Evolutionary conservation across 2,797 vertebrate species (phyloP).

Genomic region (Chaenodraco wilsoni): DNA sequence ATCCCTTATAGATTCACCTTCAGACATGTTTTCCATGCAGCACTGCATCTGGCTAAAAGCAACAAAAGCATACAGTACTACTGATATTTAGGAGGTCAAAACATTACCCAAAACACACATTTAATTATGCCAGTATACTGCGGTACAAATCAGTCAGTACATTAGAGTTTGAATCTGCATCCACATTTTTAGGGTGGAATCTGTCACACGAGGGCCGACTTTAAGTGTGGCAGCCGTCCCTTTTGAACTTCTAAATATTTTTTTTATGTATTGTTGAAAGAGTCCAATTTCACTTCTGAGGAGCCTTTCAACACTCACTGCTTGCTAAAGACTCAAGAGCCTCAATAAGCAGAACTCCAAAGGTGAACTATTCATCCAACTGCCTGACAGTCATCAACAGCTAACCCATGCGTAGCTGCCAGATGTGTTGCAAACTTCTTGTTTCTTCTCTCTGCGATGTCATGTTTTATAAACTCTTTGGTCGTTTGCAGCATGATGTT

Average conservation of each 20-base stretch:
- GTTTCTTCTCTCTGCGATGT: constrained; percentile 62
- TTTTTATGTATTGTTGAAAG: too few species aligned
- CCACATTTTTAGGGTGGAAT: too few species aligned
- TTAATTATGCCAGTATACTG: too few species aligned
- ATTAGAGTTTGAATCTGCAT: too few species aligned
- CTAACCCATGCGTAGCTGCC: constrained; percentile 66
- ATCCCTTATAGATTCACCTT: constrained; percentile 50
- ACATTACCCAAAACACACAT: too few species aligned
- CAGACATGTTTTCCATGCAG: constrained; percentile 39
- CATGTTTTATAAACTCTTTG: constrained; percentile 65
- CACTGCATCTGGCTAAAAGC: constrained; percentile 35
- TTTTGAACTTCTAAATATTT: too few species aligned
- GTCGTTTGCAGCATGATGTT: constrained; percentile 61
- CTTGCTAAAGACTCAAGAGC: constrained; percentile 63
- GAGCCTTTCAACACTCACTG: constrained; percentile 46
- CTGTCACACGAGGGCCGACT: too few species aligned
- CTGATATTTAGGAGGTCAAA: constrained; percentile 24
- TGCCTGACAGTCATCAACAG: constrained; percentile 67
- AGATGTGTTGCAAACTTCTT: constrained; percentile 74
- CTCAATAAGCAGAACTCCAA: constrained; percentile 51
- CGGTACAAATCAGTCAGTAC: too few species aligned
- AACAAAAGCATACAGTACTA: constrained; percentile 26
- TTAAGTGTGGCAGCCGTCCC: too few species aligned
- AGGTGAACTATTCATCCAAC: constrained; percentile 73
- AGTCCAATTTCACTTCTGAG: too few species aligned